A percentile compares a stretch with the other conserved stretches of the same genome.
phyloP scores from a whole-genome alignment of 2,113 vertebrate genomes.

The Arothron firmamentum region DNA sequence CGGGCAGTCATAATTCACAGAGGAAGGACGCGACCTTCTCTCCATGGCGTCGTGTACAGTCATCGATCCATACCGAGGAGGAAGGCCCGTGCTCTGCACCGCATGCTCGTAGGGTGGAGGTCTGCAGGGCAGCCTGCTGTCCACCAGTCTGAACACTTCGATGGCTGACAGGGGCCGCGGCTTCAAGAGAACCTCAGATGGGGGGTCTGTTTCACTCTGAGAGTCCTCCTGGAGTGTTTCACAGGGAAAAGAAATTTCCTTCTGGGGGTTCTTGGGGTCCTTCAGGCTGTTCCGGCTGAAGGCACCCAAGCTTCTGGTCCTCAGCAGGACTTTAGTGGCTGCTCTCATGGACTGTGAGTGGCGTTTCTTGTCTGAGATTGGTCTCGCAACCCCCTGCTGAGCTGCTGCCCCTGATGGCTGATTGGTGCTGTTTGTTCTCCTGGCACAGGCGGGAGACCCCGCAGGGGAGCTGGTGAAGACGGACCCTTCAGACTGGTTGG shows the following conservation, averaged over 20 bases:
- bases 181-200: slow-evolving; percentile 31
- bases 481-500: slow-evolving; percentile 78
- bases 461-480: slow-evolving; percentile 81
- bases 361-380: slow-evolving; percentile 65
- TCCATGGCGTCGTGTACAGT: slow-evolving; percentile 78
- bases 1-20: slow-evolving; percentile 63
- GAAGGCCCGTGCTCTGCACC: slow-evolving; percentile 52
- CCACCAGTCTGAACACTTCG: slow-evolving; percentile 81
- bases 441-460: slow-evolving; percentile 78
- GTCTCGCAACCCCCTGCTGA: slow-evolving; percentile 42
- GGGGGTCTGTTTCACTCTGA: slow-evolving; percentile 44
- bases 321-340: slow-evolving; percentile 66
- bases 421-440: slow-evolving; percentile 62
- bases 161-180: slow-evolving; percentile 74
- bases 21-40: slow-evolving; percentile 55
- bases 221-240: slow-evolving; percentile 77
- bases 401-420: slow-evolving; percentile 65
- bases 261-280: slow-evolving; percentile 62
- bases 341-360: slow-evolving; percentile 79
- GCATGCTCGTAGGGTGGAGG: slow-evolving; percentile 88
- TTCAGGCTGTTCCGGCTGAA: slow-evolving; percentile 68
- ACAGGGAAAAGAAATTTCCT: slow-evolving; percentile 77
- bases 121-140: slow-evolving; percentile 73
- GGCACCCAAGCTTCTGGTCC: slow-evolving; percentile 73
- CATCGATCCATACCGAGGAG: slow-evolving; percentile 62